Conservation (phyloP, 2,797 vertebrate genomes). For the Galago senegalensis region DNA sequence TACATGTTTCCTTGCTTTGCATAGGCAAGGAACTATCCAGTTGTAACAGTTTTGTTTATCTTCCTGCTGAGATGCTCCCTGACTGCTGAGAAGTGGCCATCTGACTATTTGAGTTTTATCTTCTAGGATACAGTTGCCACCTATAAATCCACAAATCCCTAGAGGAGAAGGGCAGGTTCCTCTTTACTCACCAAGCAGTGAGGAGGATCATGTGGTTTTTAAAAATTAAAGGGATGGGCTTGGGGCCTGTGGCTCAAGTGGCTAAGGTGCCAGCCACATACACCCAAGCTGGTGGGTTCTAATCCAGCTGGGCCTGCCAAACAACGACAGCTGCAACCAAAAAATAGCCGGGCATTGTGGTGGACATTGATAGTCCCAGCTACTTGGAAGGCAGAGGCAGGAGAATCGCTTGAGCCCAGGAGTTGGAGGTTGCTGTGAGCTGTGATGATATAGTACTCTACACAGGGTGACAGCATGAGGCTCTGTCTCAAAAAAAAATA, state of each 20-base stretch:
- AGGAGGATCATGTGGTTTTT: not conserved
- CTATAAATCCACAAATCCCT: conserved; percentile 31
- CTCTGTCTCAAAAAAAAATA: not conserved
- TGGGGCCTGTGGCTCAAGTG: too few species aligned
- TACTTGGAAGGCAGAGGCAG: too few species aligned
- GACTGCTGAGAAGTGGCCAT: conserved; percentile 45
- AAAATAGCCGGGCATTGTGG: too few species aligned
- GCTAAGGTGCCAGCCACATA: too few species aligned
- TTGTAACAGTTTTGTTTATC: conserved; percentile 40
- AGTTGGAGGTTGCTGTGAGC: too few species aligned
- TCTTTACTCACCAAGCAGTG: not conserved
- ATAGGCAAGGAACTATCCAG: not conserved
- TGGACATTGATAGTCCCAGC: too few species aligned
- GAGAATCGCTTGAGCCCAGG: too few species aligned
- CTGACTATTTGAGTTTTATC: conserved; percentile 24
- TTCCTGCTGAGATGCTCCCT: conserved; percentile 58
- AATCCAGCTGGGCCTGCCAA: too few species aligned
- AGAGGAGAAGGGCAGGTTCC: not conserved
- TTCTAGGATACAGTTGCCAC: conserved; percentile 58
- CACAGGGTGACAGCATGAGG: too few species aligned
- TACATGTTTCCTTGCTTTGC: conserved; percentile 59
- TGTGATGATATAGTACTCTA: too few species aligned
- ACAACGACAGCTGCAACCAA: too few species aligned
- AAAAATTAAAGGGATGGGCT: not conserved
- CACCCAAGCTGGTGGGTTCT: too few species aligned